Conservation (phyloP, 2,113 vertebrate species). For the human region GRCh38 chr14:38847501-38848000, state of each 20-base stretch:
- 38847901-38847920: constrained; percentile 60
- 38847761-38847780: constrained; percentile 43
- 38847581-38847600: not conserved
- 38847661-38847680: not conserved
- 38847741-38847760: not conserved
- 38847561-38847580: not conserved
- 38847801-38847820: constrained; percentile 39
- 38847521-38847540: not conserved
- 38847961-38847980: constrained; percentile 45
- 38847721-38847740: constrained; percentile 35
- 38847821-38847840: constrained; percentile 68
- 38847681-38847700: not conserved
- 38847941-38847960: constrained; percentile 62
- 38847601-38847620: too few species aligned
- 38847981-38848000: constrained; percentile 56
- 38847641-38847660: not conserved
- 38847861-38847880: constrained; percentile 45
- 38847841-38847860: constrained; percentile 41
- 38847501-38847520: not conserved
- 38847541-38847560: not conserved
- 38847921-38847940: constrained; percentile 37
- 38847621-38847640: not conserved
- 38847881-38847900: constrained; percentile 59
- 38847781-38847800: constrained; percentile 46
- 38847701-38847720: constrained; percentile 20